Conservation (phyloP, 2,888 invertebrate species). For the Cetonia aurata region DNA sequence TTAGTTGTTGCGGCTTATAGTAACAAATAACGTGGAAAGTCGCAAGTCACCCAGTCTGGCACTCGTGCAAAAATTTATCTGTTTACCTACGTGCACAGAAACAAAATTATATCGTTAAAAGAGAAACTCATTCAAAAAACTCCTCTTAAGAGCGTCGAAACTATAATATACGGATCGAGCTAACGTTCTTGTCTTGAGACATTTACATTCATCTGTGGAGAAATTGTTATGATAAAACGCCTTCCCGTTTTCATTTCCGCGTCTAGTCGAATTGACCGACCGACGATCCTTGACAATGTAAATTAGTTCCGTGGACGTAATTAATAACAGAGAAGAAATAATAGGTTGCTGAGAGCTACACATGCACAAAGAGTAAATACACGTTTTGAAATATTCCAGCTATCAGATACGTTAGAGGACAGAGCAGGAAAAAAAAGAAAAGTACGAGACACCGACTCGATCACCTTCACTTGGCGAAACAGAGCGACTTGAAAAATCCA, state of each 20-base stretch:
- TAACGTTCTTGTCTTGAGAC: not conserved
- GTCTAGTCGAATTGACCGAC: not conserved
- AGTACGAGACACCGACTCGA: constrained; percentile 47
- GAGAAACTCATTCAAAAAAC: constrained; percentile 19
- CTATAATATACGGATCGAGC: not conserved
- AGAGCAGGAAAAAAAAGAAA: constrained; percentile 41
- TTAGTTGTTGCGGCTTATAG: no score
- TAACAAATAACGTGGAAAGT: no score
- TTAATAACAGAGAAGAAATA: constrained; percentile 2
- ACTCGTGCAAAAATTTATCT: no score
- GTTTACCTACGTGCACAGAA: not conserved
- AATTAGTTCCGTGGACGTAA: not conserved
- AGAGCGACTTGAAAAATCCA: constrained; percentile 47
- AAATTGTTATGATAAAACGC: not conserved
- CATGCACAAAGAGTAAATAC: not conserved
- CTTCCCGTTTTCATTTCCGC: constrained; percentile 9
- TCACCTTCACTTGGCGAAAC: constrained; percentile 55
- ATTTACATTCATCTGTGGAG: constrained; percentile 18
- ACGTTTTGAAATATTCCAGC: not conserved
- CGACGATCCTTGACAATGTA: not conserved
- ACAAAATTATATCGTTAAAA: constrained; percentile 21
- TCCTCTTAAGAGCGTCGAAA: not conserved
- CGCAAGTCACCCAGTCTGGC: no score
- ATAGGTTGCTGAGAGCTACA: not conserved
- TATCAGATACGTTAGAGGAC: constrained; percentile 6